Conservation (phyloP, 2,113 vertebrate species). For the Equus quagga region DNA sequence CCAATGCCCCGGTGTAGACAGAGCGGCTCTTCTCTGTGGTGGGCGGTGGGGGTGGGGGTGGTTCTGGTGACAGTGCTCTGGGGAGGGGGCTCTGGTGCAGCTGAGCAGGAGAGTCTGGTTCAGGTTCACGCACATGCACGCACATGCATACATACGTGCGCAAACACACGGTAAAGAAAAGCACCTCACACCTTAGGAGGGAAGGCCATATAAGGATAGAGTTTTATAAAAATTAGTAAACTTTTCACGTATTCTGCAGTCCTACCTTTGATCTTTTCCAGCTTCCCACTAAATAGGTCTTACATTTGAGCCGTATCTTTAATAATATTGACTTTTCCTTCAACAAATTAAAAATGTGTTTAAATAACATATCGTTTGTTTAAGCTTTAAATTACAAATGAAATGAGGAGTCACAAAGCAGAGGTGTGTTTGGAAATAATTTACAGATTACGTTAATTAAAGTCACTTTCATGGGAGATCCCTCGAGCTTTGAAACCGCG, state of each 20-base stretch:
- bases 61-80: too few species aligned
- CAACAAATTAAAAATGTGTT: background rate
- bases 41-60: background rate
- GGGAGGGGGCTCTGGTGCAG: background rate
- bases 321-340: background rate
- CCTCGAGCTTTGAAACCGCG: constrained; percentile 87
- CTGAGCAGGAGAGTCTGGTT: background rate
- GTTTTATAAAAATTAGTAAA: background rate
- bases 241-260: too few species aligned
- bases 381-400: background rate
- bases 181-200: background rate
- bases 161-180: background rate
- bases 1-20: background rate
- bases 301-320: background rate
- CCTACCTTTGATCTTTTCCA: background rate
- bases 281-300: background rate
- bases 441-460: background rate
- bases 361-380: background rate
- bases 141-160: too few species aligned
- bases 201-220: background rate
- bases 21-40: background rate
- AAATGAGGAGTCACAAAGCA: background rate
- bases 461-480: constrained; percentile 75
- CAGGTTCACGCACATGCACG: too few species aligned
- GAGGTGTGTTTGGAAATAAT: background rate